Base-by-base conservation (phyloP, 2,113 vertebrate species). In the Lophura nycthemera region DNA sequence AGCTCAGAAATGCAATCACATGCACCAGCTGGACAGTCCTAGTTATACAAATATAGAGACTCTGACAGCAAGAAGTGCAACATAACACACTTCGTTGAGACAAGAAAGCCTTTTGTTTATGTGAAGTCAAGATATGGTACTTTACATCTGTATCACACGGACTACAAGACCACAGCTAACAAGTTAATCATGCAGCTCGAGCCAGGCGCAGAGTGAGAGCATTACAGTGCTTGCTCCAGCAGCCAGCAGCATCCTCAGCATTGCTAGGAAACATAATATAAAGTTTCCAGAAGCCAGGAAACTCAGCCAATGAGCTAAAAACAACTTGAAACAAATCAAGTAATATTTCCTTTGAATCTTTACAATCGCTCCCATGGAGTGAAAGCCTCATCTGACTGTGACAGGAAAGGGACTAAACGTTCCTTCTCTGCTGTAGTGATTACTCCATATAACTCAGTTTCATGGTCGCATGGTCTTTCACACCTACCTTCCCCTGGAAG, bases 401-500 rank as follows among this genome's bases (percentile, higher is more conserved):
- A 72, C 57, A 72, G 57, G 65, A 82, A 90, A 88, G 20, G 70
- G 34, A 78, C 83, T 81, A 48, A 92, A 65, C 40, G 16, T 48
- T 57, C 70, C 73, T 88, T 14, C 43, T 67, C 5, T 76, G 61
- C 76, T 72, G 13, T 17, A 63, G 27, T 69, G 76, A 95, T 88
- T 83, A 69, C 57, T 86, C 89, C 57, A 16, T 65, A 38, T 72
- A 95, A 94, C 91, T 91, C 73, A 75, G 89, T 88, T 94, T 89
- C 92, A 88, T 88, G 72, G 82, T 60, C 74, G 76, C 76, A 79
- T 89, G 88, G 85, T 88, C 95, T 86, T 95, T 94, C 95, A 90
- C 83, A 92, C 88, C 70, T 91, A 72, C 80, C 87, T 93, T 94
- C 83, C 96, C 73, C 93, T 95, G 83, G 79, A 95, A 95, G 54